Evolutionary conservation across 2,113 vertebrate genomes (phyloP).

Genomic region (Thamnophis sirtalis): DNA sequence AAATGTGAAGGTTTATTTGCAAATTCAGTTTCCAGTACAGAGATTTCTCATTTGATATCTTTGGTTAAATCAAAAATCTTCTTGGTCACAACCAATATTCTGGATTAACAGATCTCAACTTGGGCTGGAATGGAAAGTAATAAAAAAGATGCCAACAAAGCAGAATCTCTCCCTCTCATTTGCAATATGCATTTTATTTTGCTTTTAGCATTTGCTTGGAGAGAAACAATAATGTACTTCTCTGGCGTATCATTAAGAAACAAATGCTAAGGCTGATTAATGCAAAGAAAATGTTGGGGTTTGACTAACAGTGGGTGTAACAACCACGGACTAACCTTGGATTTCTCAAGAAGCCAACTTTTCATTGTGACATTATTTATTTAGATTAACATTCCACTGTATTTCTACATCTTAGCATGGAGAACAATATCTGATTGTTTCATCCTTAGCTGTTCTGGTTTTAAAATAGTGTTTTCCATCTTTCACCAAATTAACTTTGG

Average conservation of each 20-base stretch:
- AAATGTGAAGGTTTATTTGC: slow-evolving; percentile 40
- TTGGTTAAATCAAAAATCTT: background rate
- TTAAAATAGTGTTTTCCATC: background rate
- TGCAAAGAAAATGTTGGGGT: background rate
- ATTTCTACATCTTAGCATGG: background rate
- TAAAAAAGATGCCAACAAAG: accelerated
- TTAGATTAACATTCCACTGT: background rate
- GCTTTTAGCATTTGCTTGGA: background rate
- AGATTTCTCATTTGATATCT: slow-evolving; percentile 18
- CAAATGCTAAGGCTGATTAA: background rate
- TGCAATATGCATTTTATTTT: background rate
- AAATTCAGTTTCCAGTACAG: slow-evolving; percentile 33
- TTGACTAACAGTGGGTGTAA: background rate
- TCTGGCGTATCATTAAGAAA: background rate
- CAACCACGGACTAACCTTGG: background rate
- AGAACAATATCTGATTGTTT: background rate
- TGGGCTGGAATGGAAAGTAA: accelerated
- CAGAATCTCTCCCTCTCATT: background rate
- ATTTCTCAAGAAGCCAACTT: background rate
- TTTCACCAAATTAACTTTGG: background rate
- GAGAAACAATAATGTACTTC: background rate
- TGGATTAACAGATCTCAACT: background rate
- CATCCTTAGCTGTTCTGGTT: background rate
- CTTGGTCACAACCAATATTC: accelerated
- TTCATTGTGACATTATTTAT: background rate